phyloP scores from a whole-genome alignment of 2,113 vertebrate species.

The Lagopus muta region DNA sequence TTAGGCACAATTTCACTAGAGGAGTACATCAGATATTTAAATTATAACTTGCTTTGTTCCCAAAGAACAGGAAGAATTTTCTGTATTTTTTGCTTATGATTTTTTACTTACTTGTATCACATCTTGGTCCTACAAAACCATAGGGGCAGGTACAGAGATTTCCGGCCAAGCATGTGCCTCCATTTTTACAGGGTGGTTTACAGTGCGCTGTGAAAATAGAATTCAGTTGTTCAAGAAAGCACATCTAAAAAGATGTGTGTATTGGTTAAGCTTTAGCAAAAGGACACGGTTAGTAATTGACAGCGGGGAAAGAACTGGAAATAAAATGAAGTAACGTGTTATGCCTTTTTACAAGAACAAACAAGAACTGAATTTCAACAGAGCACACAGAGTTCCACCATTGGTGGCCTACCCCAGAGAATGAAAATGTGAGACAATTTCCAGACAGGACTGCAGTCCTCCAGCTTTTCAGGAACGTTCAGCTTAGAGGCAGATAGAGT shows the following conservation, averaged over 20 bases:
- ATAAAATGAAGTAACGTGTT: neutral
- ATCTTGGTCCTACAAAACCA: constrained; percentile 90
- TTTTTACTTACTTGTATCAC: constrained; percentile 88
- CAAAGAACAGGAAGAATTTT: neutral
- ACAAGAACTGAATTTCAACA: neutral
- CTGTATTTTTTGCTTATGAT: neutral
- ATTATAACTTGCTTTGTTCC: neutral
- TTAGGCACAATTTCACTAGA: neutral
- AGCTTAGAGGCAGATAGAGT: neutral
- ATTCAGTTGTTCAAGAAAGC: neutral
- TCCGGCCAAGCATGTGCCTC: constrained; percentile 85
- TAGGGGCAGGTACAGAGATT: constrained; percentile 91
- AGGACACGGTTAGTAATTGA: neutral
- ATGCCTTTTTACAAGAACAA: neutral
- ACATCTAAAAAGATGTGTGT: neutral
- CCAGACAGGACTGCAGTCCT: neutral
- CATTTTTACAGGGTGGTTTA: constrained; percentile 85
- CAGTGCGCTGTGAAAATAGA: constrained; percentile 79
- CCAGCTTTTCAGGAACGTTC: neutral
- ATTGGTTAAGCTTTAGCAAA: neutral
- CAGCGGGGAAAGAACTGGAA: neutral
- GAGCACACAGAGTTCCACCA: neutral
- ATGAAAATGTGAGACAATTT: neutral
- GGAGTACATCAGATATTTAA: neutral
- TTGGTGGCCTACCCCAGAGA: neutral